Percentiles rank a stretch among this genome's conserved stretches.
These are phyloP conservation scores for Protomyctophum bolini DNA, from an alignment of 2,113 vertebrate genomes.

Conservation along the genomic window DNA sequence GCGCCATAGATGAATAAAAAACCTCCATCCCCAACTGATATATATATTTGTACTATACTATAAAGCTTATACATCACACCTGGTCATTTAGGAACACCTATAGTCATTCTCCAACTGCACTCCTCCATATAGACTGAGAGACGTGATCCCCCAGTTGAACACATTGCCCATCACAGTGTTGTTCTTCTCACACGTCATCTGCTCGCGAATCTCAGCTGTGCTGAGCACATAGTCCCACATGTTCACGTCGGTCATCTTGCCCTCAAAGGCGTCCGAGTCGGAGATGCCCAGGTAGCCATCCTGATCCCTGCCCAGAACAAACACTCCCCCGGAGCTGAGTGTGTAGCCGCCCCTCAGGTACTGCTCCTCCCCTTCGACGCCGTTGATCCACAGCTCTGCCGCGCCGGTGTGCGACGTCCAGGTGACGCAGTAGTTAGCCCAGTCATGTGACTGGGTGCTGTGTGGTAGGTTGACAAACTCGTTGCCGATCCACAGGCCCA, in stretches of 20 bases:
- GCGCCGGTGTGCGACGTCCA: conserved; percentile 79
- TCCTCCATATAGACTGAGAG: conserved; percentile 78
- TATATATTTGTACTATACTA: conserved; percentile 5
- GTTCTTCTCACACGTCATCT: conserved; percentile 71
- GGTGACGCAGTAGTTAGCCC: conserved; percentile 82
- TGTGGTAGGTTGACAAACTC: conserved; percentile 78
- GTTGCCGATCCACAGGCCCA: conserved; percentile 80
- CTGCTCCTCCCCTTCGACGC: conserved; percentile 66
- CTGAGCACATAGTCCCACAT: conserved; percentile 82
- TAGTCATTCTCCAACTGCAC: conserved; percentile 79
- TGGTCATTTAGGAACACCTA: conserved; percentile 69
- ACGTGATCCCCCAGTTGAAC: conserved; percentile 81
- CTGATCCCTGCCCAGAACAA: conserved; percentile 82
- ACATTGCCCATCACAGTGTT: conserved; percentile 70
- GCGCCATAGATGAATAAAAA: neutral
- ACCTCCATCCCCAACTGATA: neutral
- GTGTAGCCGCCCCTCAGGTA: conserved; percentile 70
- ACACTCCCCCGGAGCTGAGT: conserved; percentile 61
- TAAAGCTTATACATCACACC: conserved; percentile 8
- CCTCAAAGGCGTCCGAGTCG: conserved; percentile 73
- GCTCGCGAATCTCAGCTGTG: conserved; percentile 67
- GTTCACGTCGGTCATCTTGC: conserved; percentile 78
- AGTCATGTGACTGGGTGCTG: conserved; percentile 55
- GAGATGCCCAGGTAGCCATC: conserved; percentile 78
- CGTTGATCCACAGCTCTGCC: conserved; percentile 77